Conservation (phyloP, 2,113 vertebrate genomes). For the Crotalus horridus region DNA sequence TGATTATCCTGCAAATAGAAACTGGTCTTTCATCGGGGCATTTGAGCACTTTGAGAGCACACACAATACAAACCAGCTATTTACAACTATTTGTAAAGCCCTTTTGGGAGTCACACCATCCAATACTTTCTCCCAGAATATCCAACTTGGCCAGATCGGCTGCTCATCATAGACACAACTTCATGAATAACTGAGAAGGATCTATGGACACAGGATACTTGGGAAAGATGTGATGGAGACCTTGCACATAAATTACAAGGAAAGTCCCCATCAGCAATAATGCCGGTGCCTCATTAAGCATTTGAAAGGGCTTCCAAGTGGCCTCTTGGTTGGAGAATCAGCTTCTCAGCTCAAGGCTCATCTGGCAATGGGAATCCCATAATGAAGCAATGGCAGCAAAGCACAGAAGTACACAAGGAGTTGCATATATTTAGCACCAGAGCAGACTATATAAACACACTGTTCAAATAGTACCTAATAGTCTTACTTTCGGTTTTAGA, state of each 20-base stretch:
- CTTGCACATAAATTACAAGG: not conserved
- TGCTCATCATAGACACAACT: not conserved
- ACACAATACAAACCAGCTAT: not conserved
- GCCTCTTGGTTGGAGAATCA: not conserved
- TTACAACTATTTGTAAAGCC: not conserved
- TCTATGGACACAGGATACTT: not conserved
- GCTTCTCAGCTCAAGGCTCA: not conserved
- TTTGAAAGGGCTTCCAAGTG: not conserved
- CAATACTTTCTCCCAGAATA: not conserved
- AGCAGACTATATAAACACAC: not conserved
- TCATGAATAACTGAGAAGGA: constrained; percentile 9
- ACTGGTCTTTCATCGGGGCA: not conserved
- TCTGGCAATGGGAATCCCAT: not conserved
- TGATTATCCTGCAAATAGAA: not conserved
- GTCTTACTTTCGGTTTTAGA: not conserved
- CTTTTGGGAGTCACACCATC: not conserved
- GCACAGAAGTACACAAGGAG: not conserved
- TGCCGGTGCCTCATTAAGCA: not conserved
- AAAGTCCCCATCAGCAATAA: not conserved
- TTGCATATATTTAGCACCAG: not conserved
- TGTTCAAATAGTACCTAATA: not conserved
- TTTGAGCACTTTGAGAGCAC: not conserved
- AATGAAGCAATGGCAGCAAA: not conserved
- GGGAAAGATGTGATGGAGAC: not conserved
- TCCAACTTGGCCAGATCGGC: not conserved